Base-by-base conservation (phyloP, 2,888 invertebrate species). In the Hirudinaria manillensis region DNA sequence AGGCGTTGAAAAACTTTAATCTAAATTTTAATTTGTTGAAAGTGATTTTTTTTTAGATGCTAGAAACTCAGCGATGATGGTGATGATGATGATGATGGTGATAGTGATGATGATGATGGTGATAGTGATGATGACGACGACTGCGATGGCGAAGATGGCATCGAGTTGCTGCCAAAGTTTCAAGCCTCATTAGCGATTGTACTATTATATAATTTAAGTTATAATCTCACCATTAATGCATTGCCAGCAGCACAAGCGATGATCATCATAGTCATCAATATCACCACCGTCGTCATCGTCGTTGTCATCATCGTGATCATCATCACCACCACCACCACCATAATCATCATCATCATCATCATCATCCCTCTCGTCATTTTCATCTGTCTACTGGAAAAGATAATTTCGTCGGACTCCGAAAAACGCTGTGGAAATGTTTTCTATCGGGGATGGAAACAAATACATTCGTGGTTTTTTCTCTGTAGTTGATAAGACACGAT, bases 101-200 rank as follows among this genome's bases (percentile, higher is more conserved):
- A 53, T 45, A 21, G 27, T 72, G 72, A 53, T 29, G 72, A 29
- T 72, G 72, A 53, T 72, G 72, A 53, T 72, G 72, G 24, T 51
- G 72, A 53, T 72, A 55, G n/a, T 6, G 72, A 56, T 70, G 72
- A 27, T 72, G 72, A 27, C 55, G 72, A 29, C 55, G 72, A 72
- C 51, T 24, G 24, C 24, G 72, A 72, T 72, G 55, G 24, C 24
- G 72, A 55, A 51, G 72, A 32, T 72, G 55, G 3, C 7, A 45
- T 45, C 45, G 16, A 45, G 16, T 45, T 45, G 45, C 45, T 7
- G 16, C 4, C 10, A 45, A 45, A 45, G 3, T 7, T 45, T 16
- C 45, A 45, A 45, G 45, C 16, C n/a, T 45, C 45, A 7, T 45
- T 16, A 45, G 10, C 4, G 13, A 45, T 45, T 45, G 3, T 45